These are phyloP conservation scores for Scalopus aquaticus DNA, from an alignment of 2,113 vertebrate species.

Conservation along the genomic window DNA sequence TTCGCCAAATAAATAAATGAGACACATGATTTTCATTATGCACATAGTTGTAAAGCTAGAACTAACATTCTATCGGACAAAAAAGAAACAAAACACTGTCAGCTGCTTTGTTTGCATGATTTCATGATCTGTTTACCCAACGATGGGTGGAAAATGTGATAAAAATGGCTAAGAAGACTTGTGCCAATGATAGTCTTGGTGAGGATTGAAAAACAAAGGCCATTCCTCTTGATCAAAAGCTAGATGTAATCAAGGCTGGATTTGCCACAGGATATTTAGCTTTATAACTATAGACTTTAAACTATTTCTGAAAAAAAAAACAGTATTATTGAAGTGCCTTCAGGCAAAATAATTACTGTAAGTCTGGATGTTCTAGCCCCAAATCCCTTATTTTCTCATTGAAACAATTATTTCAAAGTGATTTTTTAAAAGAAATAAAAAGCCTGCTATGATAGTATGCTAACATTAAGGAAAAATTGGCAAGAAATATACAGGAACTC, in stretches of 20 bases:
- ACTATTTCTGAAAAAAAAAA: constrained; percentile 5
- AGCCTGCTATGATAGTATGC: no score
- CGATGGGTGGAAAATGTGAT: constrained; percentile 45
- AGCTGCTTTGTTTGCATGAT: constrained; percentile 50
- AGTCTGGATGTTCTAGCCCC: not conserved
- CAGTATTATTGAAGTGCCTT: constrained; percentile 60
- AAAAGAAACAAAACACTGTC: not conserved
- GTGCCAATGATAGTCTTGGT: constrained; percentile 25
- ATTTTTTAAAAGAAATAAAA: not conserved
- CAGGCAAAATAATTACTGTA: constrained; percentile 58
- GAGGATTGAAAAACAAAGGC: constrained; percentile 63
- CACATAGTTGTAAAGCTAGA: constrained; percentile 23
- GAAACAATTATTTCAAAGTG: constrained; percentile 67
- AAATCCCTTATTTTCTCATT: constrained; percentile 53
- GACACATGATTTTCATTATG: constrained; percentile 49
- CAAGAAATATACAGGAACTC: no score
- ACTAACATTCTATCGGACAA: constrained; percentile 21
- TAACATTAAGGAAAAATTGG: no score
- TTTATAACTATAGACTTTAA: constrained; percentile 62
- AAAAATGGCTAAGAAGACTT: constrained; percentile 48
- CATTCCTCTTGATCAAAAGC: constrained; percentile 71
- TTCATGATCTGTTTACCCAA: constrained; percentile 61
- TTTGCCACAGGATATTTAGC: constrained; percentile 60
- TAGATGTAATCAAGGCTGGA: constrained; percentile 58
- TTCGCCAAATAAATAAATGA: constrained; percentile 5